Percentiles rank a stretch among this genome's conserved stretches.
These are phyloP conservation scores for Psittacus erithacus DNA, from an alignment of 2,113 vertebrate species.

Conservation along the genomic window DNA sequence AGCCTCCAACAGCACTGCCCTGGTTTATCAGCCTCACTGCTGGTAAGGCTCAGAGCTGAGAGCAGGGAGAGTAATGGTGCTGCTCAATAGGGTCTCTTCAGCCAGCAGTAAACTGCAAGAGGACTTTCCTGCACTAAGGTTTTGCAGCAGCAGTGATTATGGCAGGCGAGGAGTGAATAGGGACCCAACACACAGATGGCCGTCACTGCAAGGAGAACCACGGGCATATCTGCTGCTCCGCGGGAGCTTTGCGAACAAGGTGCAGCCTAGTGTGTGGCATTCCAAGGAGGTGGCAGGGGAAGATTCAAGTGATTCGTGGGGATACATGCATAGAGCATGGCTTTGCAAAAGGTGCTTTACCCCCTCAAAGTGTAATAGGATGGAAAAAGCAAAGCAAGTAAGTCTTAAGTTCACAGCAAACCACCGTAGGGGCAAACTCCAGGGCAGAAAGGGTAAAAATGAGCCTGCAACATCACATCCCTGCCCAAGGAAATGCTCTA, in stretches of 20 bases:
- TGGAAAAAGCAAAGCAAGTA: background rate
- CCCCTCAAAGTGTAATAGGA: background rate
- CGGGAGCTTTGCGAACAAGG: background rate
- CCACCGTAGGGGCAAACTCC: background rate
- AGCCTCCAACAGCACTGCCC: background rate
- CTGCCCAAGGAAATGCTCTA: background rate
- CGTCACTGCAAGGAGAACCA: rapidly evolving
- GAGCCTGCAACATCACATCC: background rate
- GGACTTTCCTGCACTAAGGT: background rate
- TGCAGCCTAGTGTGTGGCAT: background rate
- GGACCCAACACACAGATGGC: background rate
- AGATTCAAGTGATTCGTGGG: background rate
- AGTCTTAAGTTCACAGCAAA: background rate
- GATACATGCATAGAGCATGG: rapidly evolving
- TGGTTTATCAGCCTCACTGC: background rate
- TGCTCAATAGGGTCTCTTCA: background rate
- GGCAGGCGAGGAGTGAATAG: background rate
- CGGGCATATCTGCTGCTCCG: background rate
- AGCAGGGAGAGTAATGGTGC: background rate
- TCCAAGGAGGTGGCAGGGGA: background rate
- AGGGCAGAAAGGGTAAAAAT: background rate
- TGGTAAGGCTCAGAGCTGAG: background rate
- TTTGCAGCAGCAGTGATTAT: background rate
- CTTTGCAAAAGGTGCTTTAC: background rate
- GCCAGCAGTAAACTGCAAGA: background rate